Conservation (phyloP, 2,888 invertebrate genomes). For the Drosophila infuscata region DNA sequence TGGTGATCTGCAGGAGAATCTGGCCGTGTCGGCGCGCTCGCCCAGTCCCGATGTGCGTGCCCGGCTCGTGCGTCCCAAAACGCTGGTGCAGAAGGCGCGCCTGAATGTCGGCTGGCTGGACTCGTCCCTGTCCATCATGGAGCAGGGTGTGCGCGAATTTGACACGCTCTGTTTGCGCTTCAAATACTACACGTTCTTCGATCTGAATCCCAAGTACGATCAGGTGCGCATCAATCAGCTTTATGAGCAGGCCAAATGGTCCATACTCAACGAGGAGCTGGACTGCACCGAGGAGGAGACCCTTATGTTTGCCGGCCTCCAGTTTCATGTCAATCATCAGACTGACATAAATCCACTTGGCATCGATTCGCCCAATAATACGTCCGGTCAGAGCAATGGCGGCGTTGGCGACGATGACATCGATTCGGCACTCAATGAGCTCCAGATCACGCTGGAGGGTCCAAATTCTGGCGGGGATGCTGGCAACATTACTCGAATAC, state of each 20-base stretch:
- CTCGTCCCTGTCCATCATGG: constrained; percentile 99
- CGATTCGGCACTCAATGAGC: constrained; percentile 96
- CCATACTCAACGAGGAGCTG: constrained; percentile 97
- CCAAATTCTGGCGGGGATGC: constrained; percentile 87
- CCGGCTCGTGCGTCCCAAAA: constrained; percentile 92
- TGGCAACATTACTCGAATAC: constrained; percentile 96
- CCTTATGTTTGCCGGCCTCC: constrained; percentile 97
- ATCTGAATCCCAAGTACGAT: constrained; percentile 98
- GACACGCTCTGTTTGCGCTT: constrained; percentile 96
- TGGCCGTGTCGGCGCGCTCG: constrained; percentile 94
- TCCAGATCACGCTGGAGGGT: constrained; percentile 97
- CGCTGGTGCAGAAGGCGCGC: constrained; percentile 94
- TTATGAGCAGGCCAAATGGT: constrained; percentile 99
- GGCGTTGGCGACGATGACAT: constrained; percentile 94
- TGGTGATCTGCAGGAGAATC: constrained; percentile 86
- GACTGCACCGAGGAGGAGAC: constrained; percentile 99
- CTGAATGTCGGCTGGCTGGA: constrained; percentile 99
- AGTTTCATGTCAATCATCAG: constrained; percentile 96
- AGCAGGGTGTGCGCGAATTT: constrained; percentile 97
- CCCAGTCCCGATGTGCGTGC: constrained; percentile 93
- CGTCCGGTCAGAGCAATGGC: constrained; percentile 81
- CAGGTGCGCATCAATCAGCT: constrained; percentile 98
- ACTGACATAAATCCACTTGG: constrained; percentile 79
- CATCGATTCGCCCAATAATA: constrained; percentile 66
- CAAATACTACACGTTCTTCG: constrained; percentile 99